A percentile compares a stretch with the other conserved stretches of the same genome.
phyloP scores from a whole-genome alignment of 2,797 vertebrate genomes.

The Gymnopithys bicolor region DNA sequence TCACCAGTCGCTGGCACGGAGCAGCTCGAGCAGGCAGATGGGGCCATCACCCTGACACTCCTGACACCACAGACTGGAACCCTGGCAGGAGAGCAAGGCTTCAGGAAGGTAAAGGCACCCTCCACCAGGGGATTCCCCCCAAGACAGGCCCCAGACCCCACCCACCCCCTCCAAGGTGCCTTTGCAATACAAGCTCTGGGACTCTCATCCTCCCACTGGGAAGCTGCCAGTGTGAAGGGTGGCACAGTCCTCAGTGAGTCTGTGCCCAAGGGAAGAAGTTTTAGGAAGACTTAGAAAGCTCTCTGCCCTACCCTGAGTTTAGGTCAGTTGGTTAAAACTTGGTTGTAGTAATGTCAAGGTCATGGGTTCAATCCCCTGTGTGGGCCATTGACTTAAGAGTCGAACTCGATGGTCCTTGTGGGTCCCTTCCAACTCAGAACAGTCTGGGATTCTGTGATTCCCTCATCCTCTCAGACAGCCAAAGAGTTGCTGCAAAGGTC shows the following conservation, averaged over 20 bases:
- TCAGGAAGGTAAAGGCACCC: constrained; percentile 2
- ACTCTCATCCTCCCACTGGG: background rate
- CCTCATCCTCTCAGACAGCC: background rate
- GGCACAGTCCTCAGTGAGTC: background rate
- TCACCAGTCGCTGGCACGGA: accelerated
- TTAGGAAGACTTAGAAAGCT: background rate
- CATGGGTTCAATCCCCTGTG: too few relatives aligned
- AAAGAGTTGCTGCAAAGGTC: accelerated
- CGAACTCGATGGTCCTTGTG: too few relatives aligned
- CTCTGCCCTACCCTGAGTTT: background rate
- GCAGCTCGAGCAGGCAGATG: accelerated
- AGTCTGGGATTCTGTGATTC: too few relatives aligned
- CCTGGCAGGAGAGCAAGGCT: background rate
- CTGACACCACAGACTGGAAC: background rate
- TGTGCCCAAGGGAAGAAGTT: background rate
- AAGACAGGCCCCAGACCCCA: background rate
- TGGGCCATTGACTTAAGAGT: too few relatives aligned
- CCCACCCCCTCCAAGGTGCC: accelerated
- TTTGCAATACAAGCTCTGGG: background rate
- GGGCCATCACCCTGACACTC: background rate
- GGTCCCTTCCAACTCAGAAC: too few relatives aligned
- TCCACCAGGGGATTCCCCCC: accelerated
- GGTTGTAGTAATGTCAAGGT: too few relatives aligned
- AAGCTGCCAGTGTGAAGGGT: background rate
- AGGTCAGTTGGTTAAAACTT: too few relatives aligned